Base-by-base conservation (phyloP, 2,797 vertebrate species). In the Choloepus didactylus region DNA sequence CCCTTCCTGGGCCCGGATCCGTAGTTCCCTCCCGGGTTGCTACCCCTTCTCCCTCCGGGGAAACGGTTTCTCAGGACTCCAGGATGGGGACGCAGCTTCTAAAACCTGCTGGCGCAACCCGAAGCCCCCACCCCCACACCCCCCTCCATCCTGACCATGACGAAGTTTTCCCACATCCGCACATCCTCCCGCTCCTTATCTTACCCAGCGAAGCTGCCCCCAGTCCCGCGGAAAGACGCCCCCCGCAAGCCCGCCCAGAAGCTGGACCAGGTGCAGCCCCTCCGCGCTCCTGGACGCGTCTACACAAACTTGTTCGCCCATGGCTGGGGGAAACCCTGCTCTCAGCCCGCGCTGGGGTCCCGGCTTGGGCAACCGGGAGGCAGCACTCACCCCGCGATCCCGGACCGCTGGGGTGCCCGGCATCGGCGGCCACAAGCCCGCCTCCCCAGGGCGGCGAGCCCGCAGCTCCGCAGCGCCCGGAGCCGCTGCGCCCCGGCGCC, bases 261-360 rank as follows among this genome's bases (percentile, higher is more conserved):
- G 51, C 94, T 81, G 0, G 19, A 56, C 94, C 94, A 96, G 96
- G 97, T 95, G 96, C 96, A 89, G 84, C 90, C 94, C 70, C 72
- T 38, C 94, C 44, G 91, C 93, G 87, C 92, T 82, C 89, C 70
- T 87, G n/a, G 87, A 49, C 31, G 44, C 73, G 60, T 90, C 92
- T 29, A 5, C 93, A 95, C 92, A 97, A 97, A 97, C 95, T 97
- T 97, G 95, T 96, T 92, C 54, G 93, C 90, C 87, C 35, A 72
- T 29, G 80, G 62, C 95, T 2, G 49, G 69, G 89, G 46, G 3
- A n/a, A 51, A 87, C 12, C 27, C 46, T 11, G 90, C 73, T 66
- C 59, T 64, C 90, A 59, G 82, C 69, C 72, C 18, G 84, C 46
- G 44, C 70, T 2, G 44, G 90, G 69, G 76, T 91, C 95, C 94